A percentile compares a stretch with the other conserved stretches of the same genome.
phyloP scores from a whole-genome alignment of 1,140 invertebrate species.

The Eurosta solidaginis region DNA sequence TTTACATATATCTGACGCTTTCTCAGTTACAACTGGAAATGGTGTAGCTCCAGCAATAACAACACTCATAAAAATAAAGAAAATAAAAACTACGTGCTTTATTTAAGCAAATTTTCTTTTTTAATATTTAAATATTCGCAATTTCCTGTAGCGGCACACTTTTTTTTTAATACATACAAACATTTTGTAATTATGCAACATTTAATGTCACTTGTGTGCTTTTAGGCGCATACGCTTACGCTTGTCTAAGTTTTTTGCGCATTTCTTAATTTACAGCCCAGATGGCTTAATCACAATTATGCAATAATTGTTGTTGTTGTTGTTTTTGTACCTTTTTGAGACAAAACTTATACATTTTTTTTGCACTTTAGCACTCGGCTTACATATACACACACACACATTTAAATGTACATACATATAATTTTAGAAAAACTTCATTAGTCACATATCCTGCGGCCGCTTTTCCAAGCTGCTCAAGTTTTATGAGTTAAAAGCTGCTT shows the following conservation, averaged over 20 bases:
- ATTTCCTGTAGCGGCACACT: no score
- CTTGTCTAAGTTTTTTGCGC: constrained; percentile 5
- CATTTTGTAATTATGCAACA: constrained; percentile 14
- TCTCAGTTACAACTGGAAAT: no score
- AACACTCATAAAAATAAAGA: no score
- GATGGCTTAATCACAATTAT: constrained; percentile 19
- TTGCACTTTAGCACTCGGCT: neutral
- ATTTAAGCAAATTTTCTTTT: no score
- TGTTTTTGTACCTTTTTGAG: neutral
- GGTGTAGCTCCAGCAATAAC: no score
- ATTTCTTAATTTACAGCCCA: constrained; percentile 5
- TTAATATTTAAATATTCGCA: no score
- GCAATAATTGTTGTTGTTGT: neutral
- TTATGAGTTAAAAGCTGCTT: constrained; percentile 35
- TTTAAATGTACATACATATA: no score
- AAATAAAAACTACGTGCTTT: no score
- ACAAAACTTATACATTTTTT: neutral
- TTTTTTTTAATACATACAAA: no score
- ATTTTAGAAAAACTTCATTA: no score
- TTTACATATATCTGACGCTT: no score
- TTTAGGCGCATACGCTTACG: constrained; percentile 10
- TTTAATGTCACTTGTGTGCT: constrained; percentile 20
- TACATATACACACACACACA: neutral
- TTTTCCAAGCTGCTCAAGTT: constrained; percentile 7
- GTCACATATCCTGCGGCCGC: neutral